phyloP scores from a whole-genome alignment of 2,888 invertebrate genomes.

The Mesoligia furuncula region DNA sequence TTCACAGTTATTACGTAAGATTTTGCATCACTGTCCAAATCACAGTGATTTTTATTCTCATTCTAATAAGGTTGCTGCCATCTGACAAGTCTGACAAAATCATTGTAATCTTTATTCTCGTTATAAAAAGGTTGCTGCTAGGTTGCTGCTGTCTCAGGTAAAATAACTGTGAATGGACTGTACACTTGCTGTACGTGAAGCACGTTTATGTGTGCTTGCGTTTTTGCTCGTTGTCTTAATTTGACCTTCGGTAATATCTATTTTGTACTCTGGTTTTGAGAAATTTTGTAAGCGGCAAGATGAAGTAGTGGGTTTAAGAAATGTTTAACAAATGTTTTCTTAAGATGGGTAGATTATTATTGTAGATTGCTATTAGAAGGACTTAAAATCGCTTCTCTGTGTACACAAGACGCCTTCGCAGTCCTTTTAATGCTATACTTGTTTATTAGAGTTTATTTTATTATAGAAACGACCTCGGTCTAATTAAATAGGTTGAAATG shows the following conservation, averaged over 20 bases:
- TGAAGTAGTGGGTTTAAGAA: conserved; percentile 1
- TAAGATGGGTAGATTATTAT: not conserved
- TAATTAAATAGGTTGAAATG: not conserved
- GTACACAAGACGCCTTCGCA: not conserved
- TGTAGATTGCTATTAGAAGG: not conserved
- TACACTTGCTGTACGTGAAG: not conserved
- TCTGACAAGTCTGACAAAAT: not conserved
- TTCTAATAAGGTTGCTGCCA: not conserved
- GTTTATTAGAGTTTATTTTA: not conserved
- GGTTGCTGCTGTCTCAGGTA: too few species aligned
- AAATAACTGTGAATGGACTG: not conserved
- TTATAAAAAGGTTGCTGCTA: not conserved
- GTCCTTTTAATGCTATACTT: not conserved
- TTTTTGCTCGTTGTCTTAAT: not conserved
- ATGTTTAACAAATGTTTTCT: conserved; percentile 15
- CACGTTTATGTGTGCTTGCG: too few species aligned
- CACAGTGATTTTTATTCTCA: too few species aligned
- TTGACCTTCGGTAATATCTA: not conserved
- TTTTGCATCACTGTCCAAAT: not conserved
- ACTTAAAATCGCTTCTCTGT: not conserved
- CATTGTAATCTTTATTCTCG: not conserved
- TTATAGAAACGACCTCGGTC: too few species aligned
- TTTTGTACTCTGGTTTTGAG: conserved; percentile 12
- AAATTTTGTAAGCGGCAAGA: conserved; percentile 18
- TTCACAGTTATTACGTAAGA: not conserved